Evolutionary conservation across 2,888 invertebrate genomes (phyloP), one percentile per base, ranked within the genome.

Genomic region (Hypomecis punctinalis): DNA sequence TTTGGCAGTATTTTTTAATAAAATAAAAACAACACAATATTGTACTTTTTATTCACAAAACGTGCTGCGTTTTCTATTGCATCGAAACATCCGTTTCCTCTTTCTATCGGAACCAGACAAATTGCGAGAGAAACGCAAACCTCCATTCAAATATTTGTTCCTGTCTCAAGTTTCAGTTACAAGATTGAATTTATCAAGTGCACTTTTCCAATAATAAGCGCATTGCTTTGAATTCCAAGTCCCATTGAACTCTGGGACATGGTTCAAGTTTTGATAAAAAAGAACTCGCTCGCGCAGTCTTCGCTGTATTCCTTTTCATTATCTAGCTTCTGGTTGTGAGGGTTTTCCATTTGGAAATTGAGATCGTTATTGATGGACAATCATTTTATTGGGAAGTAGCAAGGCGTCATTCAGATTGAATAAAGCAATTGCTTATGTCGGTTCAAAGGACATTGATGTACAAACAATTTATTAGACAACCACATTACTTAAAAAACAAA

Each of bases 211-310:
- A 72, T 79, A 80, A 78, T 78, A 75, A 80, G 74, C 70, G 71
- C 71, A 76, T 77, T 78, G 79, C 67, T 76, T 78, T 79, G 75
- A 80, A 79, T 78, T 75, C 74, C 72, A 71, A 77, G 75, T 75
- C 69, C 75, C 75, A 79, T 80, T 76, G 76, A 77, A 68, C 61
- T 60, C 64, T 71, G 57, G 53, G 70, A 74, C 69, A 75, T 76
- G 74, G 73, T 74, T 76, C 63, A 76, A 77, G 76, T 77, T 81
- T 80, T 71, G 55, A 73, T 75, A 74, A 74, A 60, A 72, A 74
- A 73, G 72, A 55, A 64, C 56, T 69, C 67, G 59, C 57, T 68
- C 70, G 61, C 60, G 67, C 68, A 70, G 68, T 67, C 68, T 64
- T 65, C 62, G 66, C 61, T 67, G 74, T 77, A 74, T 78, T 79